phyloP scores from a whole-genome alignment of 2,888 invertebrate species.

The Caenorhabditis imperialis region DNA sequence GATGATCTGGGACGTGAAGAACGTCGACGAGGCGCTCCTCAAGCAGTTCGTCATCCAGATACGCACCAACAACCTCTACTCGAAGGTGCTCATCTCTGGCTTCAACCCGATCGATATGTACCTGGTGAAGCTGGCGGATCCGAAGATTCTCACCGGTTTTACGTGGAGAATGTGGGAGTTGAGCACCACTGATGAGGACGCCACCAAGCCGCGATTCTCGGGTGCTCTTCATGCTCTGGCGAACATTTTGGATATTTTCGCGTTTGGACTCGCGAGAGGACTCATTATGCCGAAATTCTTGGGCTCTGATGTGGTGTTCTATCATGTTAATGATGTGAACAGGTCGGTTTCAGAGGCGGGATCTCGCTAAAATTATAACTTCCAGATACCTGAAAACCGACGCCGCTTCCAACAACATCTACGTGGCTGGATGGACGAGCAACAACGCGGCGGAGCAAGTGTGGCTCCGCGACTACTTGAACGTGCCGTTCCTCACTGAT shows the following conservation, averaged over 20 bases:
- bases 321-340: conserved; percentile 53
- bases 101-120: conserved; percentile 50
- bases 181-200: conserved; percentile 46
- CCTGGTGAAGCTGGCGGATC: conserved; percentile 42
- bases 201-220: conserved; percentile 22
- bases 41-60: conserved; percentile 43
- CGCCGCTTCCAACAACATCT: conserved; percentile 46
- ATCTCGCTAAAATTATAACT: not conserved
- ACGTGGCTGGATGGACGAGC: conserved; percentile 46
- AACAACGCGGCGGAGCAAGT: conserved; percentile 36
- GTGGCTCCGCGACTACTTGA: conserved; percentile 39
- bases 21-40: conserved; percentile 40
- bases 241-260: conserved; percentile 24
- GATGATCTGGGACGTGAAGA: conserved; percentile 58
- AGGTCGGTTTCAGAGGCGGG: conserved; percentile 10
- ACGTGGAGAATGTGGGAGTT: conserved; percentile 50
- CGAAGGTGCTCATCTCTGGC: conserved; percentile 45
- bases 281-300: conserved; percentile 46
- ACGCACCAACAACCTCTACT: conserved; percentile 35
- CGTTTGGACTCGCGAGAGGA: conserved; percentile 26
- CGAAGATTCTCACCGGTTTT: conserved; percentile 52
- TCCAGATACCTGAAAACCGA: conserved; percentile 33
- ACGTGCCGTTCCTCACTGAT: conserved; percentile 52
- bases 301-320: conserved; percentile 50
- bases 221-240: conserved; percentile 37